Percentiles rank a stretch among this genome's conserved stretches.
Conservation (phyloP, 2,113 vertebrate genomes). For the Struthio camelus region DNA sequence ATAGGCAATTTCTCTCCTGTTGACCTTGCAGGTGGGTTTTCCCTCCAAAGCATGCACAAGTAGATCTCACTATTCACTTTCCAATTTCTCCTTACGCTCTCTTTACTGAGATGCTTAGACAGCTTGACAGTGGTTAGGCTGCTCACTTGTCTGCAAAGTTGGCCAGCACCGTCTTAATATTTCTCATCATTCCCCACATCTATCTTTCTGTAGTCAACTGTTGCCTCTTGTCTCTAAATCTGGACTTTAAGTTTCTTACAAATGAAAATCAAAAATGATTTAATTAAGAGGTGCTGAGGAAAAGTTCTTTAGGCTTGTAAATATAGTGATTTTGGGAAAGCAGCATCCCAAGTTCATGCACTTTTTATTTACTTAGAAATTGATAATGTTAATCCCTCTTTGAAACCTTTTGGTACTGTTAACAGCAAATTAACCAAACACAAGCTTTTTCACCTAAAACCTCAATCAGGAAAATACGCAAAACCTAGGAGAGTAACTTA, state of each 20-base stretch:
- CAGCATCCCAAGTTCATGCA: background rate
- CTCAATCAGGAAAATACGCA: background rate
- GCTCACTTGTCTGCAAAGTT: background rate
- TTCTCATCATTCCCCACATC: background rate
- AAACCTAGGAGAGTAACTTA: conserved; percentile 73
- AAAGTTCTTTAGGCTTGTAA: background rate
- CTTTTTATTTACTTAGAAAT: background rate
- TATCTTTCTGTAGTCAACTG: background rate
- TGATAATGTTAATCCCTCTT: background rate
- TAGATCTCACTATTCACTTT: background rate
- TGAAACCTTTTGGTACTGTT: background rate
- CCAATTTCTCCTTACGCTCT: background rate
- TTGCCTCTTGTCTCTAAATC: background rate
- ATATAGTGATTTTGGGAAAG: background rate
- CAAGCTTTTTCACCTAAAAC: background rate
- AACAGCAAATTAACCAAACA: background rate
- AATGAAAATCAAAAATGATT: background rate
- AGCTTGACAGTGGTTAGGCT: background rate
- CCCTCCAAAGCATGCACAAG: background rate
- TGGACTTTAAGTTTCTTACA: background rate
- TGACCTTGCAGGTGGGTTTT: background rate
- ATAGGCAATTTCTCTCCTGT: background rate
- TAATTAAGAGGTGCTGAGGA: background rate
- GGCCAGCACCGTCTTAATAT: background rate
- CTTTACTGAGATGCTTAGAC: background rate